Evolutionary conservation across 2,797 vertebrate species (phyloP).

Genomic region (Peromyscus aztecus): DNA sequence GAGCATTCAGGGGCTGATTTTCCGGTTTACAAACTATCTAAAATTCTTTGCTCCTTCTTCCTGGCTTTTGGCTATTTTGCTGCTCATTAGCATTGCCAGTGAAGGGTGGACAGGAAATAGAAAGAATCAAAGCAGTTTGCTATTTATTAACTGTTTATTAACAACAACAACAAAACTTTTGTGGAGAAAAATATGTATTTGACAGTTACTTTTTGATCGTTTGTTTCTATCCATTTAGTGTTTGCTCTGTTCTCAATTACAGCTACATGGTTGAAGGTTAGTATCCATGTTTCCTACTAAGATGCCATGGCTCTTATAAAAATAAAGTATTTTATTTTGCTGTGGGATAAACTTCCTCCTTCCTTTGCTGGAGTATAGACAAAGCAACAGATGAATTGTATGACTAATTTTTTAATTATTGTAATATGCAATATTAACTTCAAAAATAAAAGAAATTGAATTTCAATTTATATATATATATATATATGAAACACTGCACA

Average conservation of each 20-base stretch:
- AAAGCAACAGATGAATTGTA: background rate
- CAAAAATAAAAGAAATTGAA: background rate
- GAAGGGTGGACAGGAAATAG: slow-evolving; percentile 61
- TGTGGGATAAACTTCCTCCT: background rate
- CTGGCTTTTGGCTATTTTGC: slow-evolving; percentile 70
- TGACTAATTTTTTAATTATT: background rate
- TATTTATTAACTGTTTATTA: slow-evolving; percentile 67
- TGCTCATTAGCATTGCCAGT: slow-evolving; percentile 71
- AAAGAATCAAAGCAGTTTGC: slow-evolving; percentile 55
- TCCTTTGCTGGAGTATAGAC: background rate
- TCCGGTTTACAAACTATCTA: slow-evolving; percentile 69
- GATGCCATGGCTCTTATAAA: background rate
- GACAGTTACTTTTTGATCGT: background rate
- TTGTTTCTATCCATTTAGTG: background rate
- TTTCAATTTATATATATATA: background rate
- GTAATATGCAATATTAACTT: background rate
- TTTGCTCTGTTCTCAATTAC: background rate
- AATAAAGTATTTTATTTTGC: background rate
- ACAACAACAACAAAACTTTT: slow-evolving; percentile 1
- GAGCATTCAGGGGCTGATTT: slow-evolving; percentile 65
- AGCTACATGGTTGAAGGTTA: background rate
- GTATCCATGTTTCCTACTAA: background rate
- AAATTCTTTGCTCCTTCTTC: slow-evolving; percentile 56
- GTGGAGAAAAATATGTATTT: background rate
- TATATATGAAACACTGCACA: background rate